Evolutionary conservation across 2,797 vertebrate genomes (phyloP).

Genomic region (Antrozous pallidus): DNA sequence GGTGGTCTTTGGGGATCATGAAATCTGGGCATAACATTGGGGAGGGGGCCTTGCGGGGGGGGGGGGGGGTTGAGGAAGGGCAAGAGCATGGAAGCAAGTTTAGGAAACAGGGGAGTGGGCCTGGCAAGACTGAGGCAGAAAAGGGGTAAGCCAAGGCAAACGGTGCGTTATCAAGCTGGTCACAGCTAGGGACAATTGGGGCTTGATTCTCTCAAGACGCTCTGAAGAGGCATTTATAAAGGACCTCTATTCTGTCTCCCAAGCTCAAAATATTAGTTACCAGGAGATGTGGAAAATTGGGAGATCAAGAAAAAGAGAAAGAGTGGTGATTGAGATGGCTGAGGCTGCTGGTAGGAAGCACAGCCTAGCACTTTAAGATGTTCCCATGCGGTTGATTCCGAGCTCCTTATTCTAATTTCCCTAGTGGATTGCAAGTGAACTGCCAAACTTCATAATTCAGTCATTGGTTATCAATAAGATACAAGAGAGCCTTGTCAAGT

Average conservation of each 20-base stretch:
- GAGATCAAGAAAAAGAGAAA: background rate
- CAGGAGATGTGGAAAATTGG: background rate
- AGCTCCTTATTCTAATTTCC: background rate
- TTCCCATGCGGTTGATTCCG: background rate
- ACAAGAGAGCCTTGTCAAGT: background rate
- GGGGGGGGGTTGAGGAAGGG: background rate
- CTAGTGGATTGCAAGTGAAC: background rate
- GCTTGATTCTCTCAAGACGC: background rate
- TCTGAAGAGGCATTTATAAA: background rate
- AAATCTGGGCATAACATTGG: too few species aligned
- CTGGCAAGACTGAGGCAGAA: background rate
- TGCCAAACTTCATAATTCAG: background rate
- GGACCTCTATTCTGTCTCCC: background rate
- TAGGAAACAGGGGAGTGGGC: background rate
- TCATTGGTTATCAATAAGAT: background rate
- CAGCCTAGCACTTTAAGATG: background rate
- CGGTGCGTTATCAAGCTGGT: background rate
- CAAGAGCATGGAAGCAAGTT: background rate
- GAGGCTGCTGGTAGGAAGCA: background rate
- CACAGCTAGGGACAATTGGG: fast-evolving
- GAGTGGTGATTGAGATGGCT: background rate
- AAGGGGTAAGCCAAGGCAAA: background rate
- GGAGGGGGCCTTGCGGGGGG: too few species aligned
- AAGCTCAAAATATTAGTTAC: background rate
- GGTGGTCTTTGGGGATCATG: too few species aligned